phyloP scores from a whole-genome alignment of 2,797 vertebrate genomes.

The Aphelocoma californica region DNA sequence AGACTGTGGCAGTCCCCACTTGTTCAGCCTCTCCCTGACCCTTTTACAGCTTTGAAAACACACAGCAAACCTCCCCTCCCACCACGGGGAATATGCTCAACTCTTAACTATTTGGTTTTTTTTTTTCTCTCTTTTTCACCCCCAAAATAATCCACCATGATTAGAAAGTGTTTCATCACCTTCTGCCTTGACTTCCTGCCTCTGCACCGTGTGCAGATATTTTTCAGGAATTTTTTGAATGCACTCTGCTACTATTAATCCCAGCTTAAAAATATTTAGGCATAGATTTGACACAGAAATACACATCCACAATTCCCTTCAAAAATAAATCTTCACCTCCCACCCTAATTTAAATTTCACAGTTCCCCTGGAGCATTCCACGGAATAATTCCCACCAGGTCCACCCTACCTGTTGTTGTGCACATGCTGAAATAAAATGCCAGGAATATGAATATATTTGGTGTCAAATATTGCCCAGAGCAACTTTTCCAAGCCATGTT shows the following conservation, averaged over 20 bases:
- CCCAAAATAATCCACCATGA: neutral
- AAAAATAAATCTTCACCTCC: neutral
- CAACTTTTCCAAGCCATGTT: neutral
- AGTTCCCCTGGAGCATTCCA: neutral
- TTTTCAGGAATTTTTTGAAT: neutral
- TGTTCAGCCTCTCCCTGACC: neutral
- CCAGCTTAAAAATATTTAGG: neutral
- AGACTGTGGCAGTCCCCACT: neutral
- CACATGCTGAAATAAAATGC: neutral
- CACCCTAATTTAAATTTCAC: neutral
- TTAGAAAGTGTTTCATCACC: neutral
- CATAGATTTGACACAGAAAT: neutral
- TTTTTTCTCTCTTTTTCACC: neutral
- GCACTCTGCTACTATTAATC: neutral
- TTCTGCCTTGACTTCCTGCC: neutral
- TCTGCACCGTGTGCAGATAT: neutral
- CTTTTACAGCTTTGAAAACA: neutral
- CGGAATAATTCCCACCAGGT: neutral
- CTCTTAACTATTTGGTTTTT: neutral
- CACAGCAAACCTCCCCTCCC: neutral
- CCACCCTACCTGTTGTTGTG: constrained; percentile 33
- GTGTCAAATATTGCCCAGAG: neutral
- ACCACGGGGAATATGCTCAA: neutral
- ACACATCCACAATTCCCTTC: neutral
- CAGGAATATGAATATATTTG: neutral